Percentiles rank a stretch among this genome's conserved stretches.
phyloP scores from a whole-genome alignment of 1,140 invertebrate genomes.

The Drosophila arawakana region DNA sequence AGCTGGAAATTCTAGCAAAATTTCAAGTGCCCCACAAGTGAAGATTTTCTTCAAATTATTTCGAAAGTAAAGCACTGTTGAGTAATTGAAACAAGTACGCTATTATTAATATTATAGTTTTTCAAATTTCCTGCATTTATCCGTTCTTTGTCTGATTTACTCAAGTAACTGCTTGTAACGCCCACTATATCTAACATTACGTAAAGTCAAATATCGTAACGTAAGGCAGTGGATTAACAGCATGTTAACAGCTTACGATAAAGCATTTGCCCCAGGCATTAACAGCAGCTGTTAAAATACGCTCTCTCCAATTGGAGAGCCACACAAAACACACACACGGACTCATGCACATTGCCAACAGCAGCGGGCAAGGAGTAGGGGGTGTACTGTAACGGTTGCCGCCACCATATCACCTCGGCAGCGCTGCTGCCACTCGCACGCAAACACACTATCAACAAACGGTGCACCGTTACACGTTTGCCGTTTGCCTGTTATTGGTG shows the following conservation, averaged over 20 bases:
- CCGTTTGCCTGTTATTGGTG: slow-evolving; percentile 71
- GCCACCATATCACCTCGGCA: slow-evolving; percentile 58
- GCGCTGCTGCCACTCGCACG: slow-evolving; percentile 31
- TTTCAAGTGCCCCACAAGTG: background rate
- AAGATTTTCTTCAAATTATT: background rate
- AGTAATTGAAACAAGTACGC: no score
- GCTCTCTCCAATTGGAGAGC: slow-evolving; percentile 72
- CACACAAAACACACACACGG: slow-evolving; percentile 22
- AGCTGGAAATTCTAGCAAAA: slow-evolving; percentile 47
- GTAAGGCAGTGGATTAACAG: slow-evolving; percentile 30
- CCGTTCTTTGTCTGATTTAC: background rate
- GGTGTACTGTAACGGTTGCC: slow-evolving; percentile 21
- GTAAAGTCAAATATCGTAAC: slow-evolving; percentile 40
- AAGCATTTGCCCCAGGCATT: slow-evolving; percentile 5
- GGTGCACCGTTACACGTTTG: slow-evolving; percentile 68
- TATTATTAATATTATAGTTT: no score
- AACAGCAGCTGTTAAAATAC: slow-evolving; percentile 22
- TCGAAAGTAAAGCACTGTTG: no score
- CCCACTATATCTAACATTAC: slow-evolving; percentile 35
- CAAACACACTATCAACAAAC: slow-evolving; percentile 52
- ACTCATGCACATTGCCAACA: background rate
- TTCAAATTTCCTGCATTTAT: no score
- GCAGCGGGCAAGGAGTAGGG: background rate
- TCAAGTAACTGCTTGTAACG: background rate
- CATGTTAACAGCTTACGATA: slow-evolving; percentile 60